These are phyloP conservation scores for Altica lythri DNA, from an alignment of 2,888 invertebrate species.

Conservation along the genomic window DNA sequence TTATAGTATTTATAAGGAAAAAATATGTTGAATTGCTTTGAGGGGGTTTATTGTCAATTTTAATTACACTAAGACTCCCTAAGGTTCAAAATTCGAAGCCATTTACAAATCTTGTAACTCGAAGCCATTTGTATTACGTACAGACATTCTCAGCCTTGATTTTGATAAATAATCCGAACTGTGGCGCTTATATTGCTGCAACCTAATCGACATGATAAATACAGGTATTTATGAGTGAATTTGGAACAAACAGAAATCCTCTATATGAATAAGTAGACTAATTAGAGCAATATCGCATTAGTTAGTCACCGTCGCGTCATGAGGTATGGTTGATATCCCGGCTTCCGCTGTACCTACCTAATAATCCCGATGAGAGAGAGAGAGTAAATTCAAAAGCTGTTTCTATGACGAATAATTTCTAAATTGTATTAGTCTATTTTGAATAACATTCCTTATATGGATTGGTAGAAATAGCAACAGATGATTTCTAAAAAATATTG, in stretches of 20 bases:
- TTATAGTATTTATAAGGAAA: too few species aligned
- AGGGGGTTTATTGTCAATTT: too few species aligned
- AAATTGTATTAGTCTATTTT: constrained; percentile 4
- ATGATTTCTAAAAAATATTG: too few species aligned
- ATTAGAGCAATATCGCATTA: constrained; percentile 27
- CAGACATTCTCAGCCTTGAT: too few species aligned
- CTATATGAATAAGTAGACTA: constrained; percentile 25
- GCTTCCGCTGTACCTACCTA: neutral
- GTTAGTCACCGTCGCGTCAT: constrained; percentile 4
- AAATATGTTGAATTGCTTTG: too few species aligned
- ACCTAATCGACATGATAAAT: constrained; percentile 21
- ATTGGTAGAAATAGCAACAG: too few species aligned
- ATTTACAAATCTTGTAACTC: too few species aligned
- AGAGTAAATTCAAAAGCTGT: neutral
- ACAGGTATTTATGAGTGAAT: constrained; percentile 22
- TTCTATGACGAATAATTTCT: constrained; percentile 3
- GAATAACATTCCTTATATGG: too few species aligned
- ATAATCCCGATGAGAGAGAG: constrained; percentile 7
- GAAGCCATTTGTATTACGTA: too few species aligned
- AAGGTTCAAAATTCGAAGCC: too few species aligned
- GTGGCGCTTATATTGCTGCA: neutral
- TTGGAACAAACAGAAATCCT: constrained; percentile 20
- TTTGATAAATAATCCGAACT: too few species aligned
- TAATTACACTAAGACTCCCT: too few species aligned
- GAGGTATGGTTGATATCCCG: constrained; percentile 3